Conservation (phyloP, 2,888 invertebrate genomes). For the Hypolimnas misippus region DNA sequence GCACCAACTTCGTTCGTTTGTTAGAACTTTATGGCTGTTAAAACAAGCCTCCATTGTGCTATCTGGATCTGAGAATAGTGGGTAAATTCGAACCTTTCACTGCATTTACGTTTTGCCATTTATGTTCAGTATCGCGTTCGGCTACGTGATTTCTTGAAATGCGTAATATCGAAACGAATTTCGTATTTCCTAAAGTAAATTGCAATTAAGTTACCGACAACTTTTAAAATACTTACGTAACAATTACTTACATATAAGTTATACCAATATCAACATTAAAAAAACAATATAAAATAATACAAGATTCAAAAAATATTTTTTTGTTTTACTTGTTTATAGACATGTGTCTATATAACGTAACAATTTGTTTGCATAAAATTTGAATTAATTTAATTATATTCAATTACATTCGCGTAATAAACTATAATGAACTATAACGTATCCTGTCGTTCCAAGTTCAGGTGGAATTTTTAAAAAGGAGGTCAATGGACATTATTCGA, state of each 20-base stretch:
- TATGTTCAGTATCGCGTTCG: conserved; percentile 4
- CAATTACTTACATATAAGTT: no score
- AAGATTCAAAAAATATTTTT: no score
- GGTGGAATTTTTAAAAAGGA: conserved; percentile 26
- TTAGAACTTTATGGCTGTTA: no score
- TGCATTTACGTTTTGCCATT: conserved; percentile 17
- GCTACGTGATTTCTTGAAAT: not conserved
- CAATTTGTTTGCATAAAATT: conserved; percentile 2
- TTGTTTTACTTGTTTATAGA: no score
- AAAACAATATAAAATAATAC: no score
- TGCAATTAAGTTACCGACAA: no score
- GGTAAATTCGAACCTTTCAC: conserved; percentile 37
- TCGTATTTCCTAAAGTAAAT: not conserved
- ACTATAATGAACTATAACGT: not conserved
- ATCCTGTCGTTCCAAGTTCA: conserved; percentile 15
- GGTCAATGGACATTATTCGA: conserved; percentile 25
- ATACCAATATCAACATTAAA: no score
- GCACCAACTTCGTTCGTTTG: no score
- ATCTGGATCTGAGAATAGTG: conserved; percentile 15
- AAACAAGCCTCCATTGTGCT: conserved; percentile 19
- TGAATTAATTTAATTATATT: not conserved
- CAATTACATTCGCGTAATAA: not conserved
- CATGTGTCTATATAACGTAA: not conserved
- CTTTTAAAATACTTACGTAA: no score
- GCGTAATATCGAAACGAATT: not conserved